Conservation (phyloP, 1,140 invertebrate genomes). For the Drosophila erecta region DNA sequence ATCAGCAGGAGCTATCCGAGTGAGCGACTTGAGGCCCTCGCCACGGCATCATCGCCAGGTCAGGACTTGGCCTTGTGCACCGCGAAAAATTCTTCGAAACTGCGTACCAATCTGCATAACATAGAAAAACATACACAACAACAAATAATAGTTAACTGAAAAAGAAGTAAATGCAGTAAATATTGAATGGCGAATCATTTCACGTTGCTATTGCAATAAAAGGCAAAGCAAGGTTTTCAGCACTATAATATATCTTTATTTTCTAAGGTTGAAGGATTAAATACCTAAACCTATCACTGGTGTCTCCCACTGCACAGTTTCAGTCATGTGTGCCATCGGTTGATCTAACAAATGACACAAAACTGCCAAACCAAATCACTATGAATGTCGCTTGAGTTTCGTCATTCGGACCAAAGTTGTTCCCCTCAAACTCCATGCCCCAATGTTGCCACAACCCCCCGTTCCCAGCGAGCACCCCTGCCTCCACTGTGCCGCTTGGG, state of each 20-base stretch:
- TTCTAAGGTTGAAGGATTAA: neutral
- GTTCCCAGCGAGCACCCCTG: too few relatives aligned
- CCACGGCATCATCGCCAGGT: constrained; percentile 1
- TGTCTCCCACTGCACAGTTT: constrained; percentile 14
- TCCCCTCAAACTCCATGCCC: constrained; percentile 27
- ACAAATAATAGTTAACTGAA: too few relatives aligned
- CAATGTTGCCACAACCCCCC: neutral
- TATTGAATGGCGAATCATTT: too few relatives aligned
- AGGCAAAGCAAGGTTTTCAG: too few relatives aligned
- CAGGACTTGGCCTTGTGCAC: constrained; percentile 21
- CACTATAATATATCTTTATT: too few relatives aligned
- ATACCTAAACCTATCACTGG: neutral
- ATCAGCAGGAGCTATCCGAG: constrained; percentile 40
- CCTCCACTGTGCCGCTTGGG: constrained; percentile 1
- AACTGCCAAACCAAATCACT: constrained; percentile 80
- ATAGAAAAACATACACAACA: too few relatives aligned
- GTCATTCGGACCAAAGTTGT: constrained; percentile 63
- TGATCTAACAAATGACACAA: constrained; percentile 78
- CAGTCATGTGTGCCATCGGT: constrained; percentile 55
- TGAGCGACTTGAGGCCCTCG: constrained; percentile 39
- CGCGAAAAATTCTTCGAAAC: neutral
- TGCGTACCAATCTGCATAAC: neutral
- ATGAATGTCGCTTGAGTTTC: constrained; percentile 80
- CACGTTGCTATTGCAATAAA: too few relatives aligned
- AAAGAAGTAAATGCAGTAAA: too few relatives aligned